These are phyloP conservation scores for Alviniconcha strummeri DNA, from an alignment of 2,888 invertebrate species.

Conservation along the genomic window DNA sequence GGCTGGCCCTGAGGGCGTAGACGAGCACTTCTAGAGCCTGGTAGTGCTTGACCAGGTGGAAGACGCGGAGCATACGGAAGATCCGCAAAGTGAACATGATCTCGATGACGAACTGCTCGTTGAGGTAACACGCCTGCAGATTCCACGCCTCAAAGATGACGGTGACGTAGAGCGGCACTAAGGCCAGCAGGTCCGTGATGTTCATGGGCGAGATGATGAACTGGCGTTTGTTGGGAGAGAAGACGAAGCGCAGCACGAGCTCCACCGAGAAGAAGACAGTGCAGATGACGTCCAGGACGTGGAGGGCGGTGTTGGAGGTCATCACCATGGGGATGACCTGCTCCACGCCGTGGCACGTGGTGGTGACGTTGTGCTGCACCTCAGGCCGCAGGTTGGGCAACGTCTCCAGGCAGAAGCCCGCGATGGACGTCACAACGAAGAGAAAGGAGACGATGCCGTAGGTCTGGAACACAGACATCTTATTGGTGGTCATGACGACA, in stretches of 20 bases:
- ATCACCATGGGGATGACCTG: slow-evolving; percentile 43
- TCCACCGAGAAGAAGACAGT: slow-evolving; percentile 71
- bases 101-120: slow-evolving; percentile 68
- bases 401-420: slow-evolving; percentile 70
- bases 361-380: slow-evolving; percentile 39
- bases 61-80: slow-evolving; percentile 74
- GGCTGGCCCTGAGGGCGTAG: slow-evolving; percentile 74
- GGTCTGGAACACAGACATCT: slow-evolving; percentile 49
- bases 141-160: slow-evolving; percentile 51
- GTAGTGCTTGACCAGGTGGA: slow-evolving; percentile 75
- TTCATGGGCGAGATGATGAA: slow-evolving; percentile 69
- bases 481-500: too few species aligned
- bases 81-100: slow-evolving; percentile 75
- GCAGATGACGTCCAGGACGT: slow-evolving; percentile 67
- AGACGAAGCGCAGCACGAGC: slow-evolving; percentile 61
- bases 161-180: slow-evolving; percentile 71
- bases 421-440: slow-evolving; percentile 69
- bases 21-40: slow-evolving; percentile 72
- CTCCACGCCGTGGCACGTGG: slow-evolving; percentile 45
- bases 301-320: slow-evolving; percentile 57
- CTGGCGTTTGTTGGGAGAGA: slow-evolving; percentile 64
- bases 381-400: slow-evolving; percentile 57
- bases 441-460: slow-evolving; percentile 70
- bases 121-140: slow-evolving; percentile 60
- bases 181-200: slow-evolving; percentile 69